Percentiles rank a stretch among this genome's conserved stretches.
phyloP scores from a whole-genome alignment of 2,113 vertebrate genomes.

The Cyphomyrus plagiostoma region DNA sequence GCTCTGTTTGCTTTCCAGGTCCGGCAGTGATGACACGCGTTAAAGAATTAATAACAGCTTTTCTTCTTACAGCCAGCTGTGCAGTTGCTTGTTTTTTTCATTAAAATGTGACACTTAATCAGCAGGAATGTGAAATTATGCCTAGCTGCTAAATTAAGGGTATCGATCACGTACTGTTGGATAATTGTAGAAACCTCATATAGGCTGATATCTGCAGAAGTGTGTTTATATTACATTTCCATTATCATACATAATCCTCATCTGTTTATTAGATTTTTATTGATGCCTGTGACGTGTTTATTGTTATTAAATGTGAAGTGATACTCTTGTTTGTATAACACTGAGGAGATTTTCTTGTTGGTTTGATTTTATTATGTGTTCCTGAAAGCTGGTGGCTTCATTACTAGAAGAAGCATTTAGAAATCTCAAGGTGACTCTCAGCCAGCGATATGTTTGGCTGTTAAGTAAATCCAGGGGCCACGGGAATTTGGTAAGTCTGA shows the following conservation, averaged over 20 bases:
- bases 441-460: not conserved
- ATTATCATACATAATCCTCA: not conserved
- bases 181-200: not conserved
- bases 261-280: slow-evolving; percentile 3
- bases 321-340: not conserved
- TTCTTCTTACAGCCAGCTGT: slow-evolving; percentile 24
- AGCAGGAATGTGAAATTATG: slow-evolving; percentile 12
- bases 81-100: slow-evolving; percentile 22
- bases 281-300: not conserved
- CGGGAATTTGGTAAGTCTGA: not conserved
- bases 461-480: not conserved
- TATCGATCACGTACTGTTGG: not conserved
- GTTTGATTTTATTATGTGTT: not conserved
- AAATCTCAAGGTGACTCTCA: not conserved
- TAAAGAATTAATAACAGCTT: slow-evolving; percentile 38
- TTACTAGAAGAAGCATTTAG: not conserved
- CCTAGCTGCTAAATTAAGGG: not conserved
- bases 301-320: not conserved
- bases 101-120: not conserved
- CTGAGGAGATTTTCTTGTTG: not conserved
- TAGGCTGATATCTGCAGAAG: not conserved
- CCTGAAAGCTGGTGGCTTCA: not conserved
- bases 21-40: slow-evolving; percentile 20
- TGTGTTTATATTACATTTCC: not conserved
- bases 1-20: slow-evolving; percentile 20